Percentiles rank a stretch among this genome's conserved stretches.
Conservation (phyloP, 2,888 invertebrate genomes). For the Rhodophaea formosa region DNA sequence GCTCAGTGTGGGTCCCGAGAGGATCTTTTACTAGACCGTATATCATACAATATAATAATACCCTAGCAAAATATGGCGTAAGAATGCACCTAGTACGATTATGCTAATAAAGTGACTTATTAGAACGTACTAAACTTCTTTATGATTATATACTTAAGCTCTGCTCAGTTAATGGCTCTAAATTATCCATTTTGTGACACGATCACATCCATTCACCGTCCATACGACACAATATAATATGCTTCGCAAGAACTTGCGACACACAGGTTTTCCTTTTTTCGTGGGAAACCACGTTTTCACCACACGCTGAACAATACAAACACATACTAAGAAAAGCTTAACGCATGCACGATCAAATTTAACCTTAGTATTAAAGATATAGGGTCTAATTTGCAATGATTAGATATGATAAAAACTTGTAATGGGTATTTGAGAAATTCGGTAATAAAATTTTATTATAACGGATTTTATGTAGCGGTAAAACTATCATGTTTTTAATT, state of each 20-base stretch:
- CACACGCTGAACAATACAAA: conserved; percentile 30
- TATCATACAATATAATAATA: no score
- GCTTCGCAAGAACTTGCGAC: conserved; percentile 17
- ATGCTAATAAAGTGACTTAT: no score
- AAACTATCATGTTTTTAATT: background rate
- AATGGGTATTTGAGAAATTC: conserved; percentile 7
- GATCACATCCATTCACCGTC: conserved; percentile 16
- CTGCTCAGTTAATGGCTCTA: conserved; percentile 11
- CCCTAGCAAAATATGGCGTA: no score
- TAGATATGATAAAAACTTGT: background rate
- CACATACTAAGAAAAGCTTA: conserved; percentile 3
- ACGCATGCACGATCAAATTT: background rate
- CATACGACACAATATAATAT: conserved; percentile 48
- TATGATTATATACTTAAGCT: background rate
- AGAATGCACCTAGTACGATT: no score
- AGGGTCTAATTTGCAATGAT: background rate
- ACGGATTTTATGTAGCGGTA: conserved; percentile 5
- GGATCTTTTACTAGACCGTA: no score
- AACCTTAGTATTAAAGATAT: background rate
- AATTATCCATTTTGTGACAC: conserved; percentile 17
- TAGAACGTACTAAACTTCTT: no score
- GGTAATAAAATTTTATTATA: conserved; percentile 12
- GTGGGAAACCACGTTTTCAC: conserved; percentile 76
- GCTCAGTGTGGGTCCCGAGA: no score
- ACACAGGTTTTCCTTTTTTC: conserved; percentile 70